Base-by-base conservation (phyloP, 1,140 invertebrate species). In the Trichonephila inaurata region DNA sequence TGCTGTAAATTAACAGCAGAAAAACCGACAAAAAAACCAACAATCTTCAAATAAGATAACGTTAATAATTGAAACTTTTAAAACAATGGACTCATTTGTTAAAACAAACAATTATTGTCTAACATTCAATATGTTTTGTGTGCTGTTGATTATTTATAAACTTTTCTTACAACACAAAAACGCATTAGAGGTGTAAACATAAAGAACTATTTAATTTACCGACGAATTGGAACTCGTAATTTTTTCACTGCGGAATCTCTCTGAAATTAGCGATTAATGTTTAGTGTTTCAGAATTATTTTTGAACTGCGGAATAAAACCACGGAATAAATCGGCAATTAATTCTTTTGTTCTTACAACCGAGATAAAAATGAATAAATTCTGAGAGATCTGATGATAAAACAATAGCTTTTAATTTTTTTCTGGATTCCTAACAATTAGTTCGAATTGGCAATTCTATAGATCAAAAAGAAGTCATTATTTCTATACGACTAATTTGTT, bases 351-450 rank as follows among this genome's bases (percentile, higher is more conserved):
- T 83, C 72, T 58, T 58, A 77, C 14, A 4, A 4, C 33, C 10
- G 44, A 12, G 40, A 18, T 58, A 83, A 83, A 83, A 83, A 83
- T 60, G 51, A 60, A 60, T 60, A 83, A n/a, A 40, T 24, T 77
- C 72, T 77, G 0, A 77, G 0, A 77, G 40, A 14, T 83, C 28
- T 83, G 82, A 58, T 83, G 40, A 60, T 60, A 83, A 83, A 83
- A 83, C 82, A 83, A 83, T 83, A 83, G 82, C 44, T 58, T 58
- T n/a, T 18, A 18, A 58, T n/a, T 83, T 83, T 83, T 83, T 83
- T 60, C 3, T 3, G 18, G 51, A 77, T 18, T 77, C 28, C 16
- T 18, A 83, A 83, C 82, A 83, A 83, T 83, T 51, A 51, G 44
- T 28, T 40, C 19, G 19, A 83, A 51, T 83, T 83, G 82, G 10